These are phyloP conservation scores for Ranitomeya variabilis DNA, from an alignment of 2,113 vertebrate genomes.

Conservation along the genomic window DNA sequence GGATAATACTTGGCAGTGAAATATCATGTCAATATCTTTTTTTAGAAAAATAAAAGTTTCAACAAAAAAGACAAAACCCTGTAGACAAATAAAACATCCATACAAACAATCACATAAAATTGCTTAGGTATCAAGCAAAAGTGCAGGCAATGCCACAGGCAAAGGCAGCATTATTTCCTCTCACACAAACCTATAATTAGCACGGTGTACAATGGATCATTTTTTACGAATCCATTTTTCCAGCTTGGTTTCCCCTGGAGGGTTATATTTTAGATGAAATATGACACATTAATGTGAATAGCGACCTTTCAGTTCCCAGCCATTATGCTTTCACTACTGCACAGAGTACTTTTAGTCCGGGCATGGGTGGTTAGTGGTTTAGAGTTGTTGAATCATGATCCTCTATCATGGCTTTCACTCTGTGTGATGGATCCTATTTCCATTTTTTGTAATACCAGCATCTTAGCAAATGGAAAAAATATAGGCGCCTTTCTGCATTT, in stretches of 20 bases:
- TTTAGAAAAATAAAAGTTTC: not conserved
- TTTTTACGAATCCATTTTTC: constrained; percentile 22
- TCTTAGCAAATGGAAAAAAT: not conserved
- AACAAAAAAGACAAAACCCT: not conserved
- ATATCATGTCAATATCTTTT: not conserved
- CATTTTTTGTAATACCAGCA: not conserved
- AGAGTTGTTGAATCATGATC: not conserved
- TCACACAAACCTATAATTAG: not conserved
- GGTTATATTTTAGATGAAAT: not conserved
- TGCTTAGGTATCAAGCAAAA: not conserved
- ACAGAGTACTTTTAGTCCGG: not conserved
- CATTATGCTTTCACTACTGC: not conserved
- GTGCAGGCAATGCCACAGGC: not conserved
- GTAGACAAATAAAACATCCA: not conserved
- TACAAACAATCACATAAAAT: not conserved
- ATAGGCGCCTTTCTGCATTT: not conserved
- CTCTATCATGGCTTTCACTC: not conserved
- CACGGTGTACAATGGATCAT: not conserved
- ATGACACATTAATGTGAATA: constrained; percentile 6
- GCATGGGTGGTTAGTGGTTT: not conserved
- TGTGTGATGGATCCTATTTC: not conserved
- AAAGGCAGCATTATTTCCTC: not conserved
- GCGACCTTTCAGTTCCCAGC: not conserved
- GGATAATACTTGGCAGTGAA: not conserved
- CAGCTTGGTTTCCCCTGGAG: not conserved